Evolutionary conservation across 2,113 vertebrate genomes (phyloP).

Genomic region (Montifringilla adamsi): DNA sequence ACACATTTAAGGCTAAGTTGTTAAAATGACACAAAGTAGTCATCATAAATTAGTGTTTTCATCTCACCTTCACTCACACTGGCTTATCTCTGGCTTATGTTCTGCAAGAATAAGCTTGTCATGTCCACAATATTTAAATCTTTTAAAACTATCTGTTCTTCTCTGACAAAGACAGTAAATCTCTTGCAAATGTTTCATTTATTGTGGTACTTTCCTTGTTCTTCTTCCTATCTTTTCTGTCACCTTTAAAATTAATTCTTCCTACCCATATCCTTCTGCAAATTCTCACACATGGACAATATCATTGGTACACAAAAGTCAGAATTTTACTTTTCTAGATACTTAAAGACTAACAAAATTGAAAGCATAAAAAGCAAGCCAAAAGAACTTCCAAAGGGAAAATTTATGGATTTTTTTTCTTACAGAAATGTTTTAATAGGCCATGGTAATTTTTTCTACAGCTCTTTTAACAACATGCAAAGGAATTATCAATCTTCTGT

Average conservation of each 20-base stretch:
- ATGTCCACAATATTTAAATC: background rate
- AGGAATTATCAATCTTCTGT: background rate
- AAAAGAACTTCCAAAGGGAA: background rate
- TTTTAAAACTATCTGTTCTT: background rate
- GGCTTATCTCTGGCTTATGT: background rate
- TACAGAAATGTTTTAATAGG: background rate
- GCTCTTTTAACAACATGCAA: background rate
- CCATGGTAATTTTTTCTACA: background rate
- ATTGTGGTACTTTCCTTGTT: background rate
- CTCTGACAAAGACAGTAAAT: background rate
- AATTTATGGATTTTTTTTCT: background rate
- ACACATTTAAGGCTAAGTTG: background rate
- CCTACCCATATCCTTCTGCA: background rate
- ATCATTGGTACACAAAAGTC: background rate
- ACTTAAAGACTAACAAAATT: background rate
- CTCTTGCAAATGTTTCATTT: background rate
- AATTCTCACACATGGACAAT: background rate
- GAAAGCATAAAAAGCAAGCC: background rate
- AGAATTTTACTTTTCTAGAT: background rate
- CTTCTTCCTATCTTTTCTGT: background rate
- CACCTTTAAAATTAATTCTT: background rate
- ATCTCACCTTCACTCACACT: background rate
- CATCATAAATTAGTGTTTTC: background rate
- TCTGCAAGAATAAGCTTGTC: background rate
- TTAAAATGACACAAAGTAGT: background rate